These are phyloP conservation scores for Mus pahari DNA, from an alignment of 2,113 vertebrate species.

Conservation along the genomic window DNA sequence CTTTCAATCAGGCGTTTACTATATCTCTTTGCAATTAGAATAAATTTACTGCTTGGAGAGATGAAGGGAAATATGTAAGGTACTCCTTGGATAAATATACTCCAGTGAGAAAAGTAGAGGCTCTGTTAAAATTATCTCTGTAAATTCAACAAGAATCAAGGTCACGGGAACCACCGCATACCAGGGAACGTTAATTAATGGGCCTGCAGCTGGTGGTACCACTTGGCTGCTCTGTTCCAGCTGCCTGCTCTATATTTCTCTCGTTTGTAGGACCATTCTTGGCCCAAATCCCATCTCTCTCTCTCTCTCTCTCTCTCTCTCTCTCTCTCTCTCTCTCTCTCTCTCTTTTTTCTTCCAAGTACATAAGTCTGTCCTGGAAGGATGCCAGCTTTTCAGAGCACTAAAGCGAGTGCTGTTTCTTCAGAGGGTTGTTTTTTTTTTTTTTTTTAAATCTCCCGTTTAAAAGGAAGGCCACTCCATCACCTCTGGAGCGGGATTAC, in stretches of 20 bases:
- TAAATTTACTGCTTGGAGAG: constrained; percentile 89
- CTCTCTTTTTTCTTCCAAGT: constrained; percentile 83
- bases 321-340: constrained; percentile 85
- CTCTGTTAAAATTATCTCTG: constrained; percentile 88
- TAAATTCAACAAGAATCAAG: constrained; percentile 89
- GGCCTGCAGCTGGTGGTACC: constrained; percentile 94
- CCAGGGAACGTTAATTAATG: constrained; percentile 91
- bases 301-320: constrained; percentile 84
- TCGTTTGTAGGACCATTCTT: constrained; percentile 88
- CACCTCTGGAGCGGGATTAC: constrained; percentile 78
- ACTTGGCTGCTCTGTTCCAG: constrained; percentile 87
- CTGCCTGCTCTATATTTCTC: constrained; percentile 88
- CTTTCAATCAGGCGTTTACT: constrained; percentile 84
- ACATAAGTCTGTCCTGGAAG: constrained; percentile 87
- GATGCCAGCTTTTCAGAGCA: constrained; percentile 86
- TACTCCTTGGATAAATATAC: constrained; percentile 88
- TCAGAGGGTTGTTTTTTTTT: constrained; percentile 64
- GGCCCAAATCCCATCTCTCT: constrained; percentile 88
- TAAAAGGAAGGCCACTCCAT: constrained; percentile 82
- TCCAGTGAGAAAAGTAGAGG: constrained; percentile 82
- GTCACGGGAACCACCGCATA: constrained; percentile 88
- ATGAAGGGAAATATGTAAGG: constrained; percentile 83
- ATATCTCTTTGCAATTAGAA: constrained; percentile 88
- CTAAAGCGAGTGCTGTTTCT: constrained; percentile 86
- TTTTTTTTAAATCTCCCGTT: constrained; percentile 85